A percentile compares a stretch with the other conserved stretches of the same genome.
Evolutionary conservation across 2,113 vertebrate genomes (phyloP).

Genomic region (Thamnaconus septentrionalis): DNA sequence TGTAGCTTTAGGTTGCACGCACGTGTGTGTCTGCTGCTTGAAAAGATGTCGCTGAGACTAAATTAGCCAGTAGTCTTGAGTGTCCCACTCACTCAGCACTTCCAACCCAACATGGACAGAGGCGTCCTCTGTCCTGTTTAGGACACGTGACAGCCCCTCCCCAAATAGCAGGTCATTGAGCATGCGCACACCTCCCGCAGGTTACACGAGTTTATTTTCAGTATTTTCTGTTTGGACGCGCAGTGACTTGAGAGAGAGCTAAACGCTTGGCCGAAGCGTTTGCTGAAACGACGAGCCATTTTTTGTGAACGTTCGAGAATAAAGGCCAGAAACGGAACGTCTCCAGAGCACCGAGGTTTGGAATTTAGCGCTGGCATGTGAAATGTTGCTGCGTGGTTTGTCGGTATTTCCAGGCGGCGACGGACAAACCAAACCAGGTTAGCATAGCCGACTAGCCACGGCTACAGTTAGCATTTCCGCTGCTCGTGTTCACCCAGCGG

Average conservation of each 20-base stretch:
- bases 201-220: constrained; percentile 70
- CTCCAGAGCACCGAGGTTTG: constrained; percentile 3
- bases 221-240: constrained; percentile 26
- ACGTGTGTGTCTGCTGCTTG: too few relatives aligned
- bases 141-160: constrained; percentile 28
- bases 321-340: neutral
- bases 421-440: constrained; percentile 58
- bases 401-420: constrained; percentile 54
- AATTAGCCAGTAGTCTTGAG: constrained; percentile 27
- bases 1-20: too few relatives aligned
- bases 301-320: neutral
- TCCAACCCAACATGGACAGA: constrained; percentile 32
- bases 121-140: neutral
- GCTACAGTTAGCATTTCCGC: constrained; percentile 12
- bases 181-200: constrained; percentile 56
- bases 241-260: neutral
- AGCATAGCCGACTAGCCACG: constrained; percentile 35
- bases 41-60: neutral
- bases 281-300: neutral
- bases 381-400: constrained; percentile 64
- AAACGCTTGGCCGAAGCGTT: neutral
- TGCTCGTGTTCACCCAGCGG: neutral
- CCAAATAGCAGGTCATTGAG: constrained; percentile 25
- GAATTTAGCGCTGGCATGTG: constrained; percentile 37
- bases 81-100: neutral